Percentiles rank a stretch among this genome's conserved stretches.
Evolutionary conservation across 2,113 vertebrate genomes (phyloP).

Genomic region (Rousettus leschenaultii): DNA sequence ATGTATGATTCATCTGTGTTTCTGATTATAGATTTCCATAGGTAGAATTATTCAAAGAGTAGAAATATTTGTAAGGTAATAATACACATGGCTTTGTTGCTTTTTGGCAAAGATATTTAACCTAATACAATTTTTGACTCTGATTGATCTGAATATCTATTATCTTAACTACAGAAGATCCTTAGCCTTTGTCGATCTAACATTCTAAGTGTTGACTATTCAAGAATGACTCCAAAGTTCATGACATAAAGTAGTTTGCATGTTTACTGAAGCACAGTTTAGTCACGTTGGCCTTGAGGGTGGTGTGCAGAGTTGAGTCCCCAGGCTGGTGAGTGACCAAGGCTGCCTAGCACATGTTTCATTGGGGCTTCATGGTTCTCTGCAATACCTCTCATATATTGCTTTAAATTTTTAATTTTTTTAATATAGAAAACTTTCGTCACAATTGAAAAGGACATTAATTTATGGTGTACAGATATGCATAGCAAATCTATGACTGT

Average conservation of each 20-base stretch:
- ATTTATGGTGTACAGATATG: background rate
- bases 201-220: slow-evolving; percentile 13
- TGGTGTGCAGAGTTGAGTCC: background rate
- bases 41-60: background rate
- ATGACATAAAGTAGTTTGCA: background rate
- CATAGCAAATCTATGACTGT: background rate
- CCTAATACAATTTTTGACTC: background rate
- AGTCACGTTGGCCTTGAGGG: background rate
- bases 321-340: background rate
- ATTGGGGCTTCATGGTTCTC: background rate
- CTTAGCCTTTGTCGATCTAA: background rate
- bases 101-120: background rate
- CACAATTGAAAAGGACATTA: background rate
- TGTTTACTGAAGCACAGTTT: slow-evolving; percentile 1
- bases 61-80: background rate
- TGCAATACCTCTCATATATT: background rate
- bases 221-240: slow-evolving; percentile 24
- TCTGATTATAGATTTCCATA: slow-evolving; percentile 1
- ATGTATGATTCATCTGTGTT: background rate
- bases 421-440: background rate
- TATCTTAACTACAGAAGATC: background rate
- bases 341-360: background rate
- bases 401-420: background rate
- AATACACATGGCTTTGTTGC: background rate
- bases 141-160: background rate